Conservation (phyloP, 2,797 vertebrate species). For the Triplophysa yarkandensis region DNA sequence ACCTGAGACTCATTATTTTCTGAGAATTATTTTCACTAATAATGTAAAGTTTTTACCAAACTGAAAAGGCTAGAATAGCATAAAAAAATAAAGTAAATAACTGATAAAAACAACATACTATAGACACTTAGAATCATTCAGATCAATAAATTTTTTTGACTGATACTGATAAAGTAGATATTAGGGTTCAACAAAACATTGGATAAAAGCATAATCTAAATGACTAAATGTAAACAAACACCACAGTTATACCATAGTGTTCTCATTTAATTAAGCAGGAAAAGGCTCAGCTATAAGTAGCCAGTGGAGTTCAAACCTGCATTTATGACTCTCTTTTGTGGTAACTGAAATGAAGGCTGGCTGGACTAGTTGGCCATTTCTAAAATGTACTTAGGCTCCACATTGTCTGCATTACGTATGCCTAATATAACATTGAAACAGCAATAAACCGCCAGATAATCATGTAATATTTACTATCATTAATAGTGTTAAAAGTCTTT, state of each 20-base stretch:
- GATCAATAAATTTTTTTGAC: too few relatives aligned
- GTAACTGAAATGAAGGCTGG: slow-evolving; percentile 17
- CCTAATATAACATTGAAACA: neutral
- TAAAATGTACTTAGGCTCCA: slow-evolving; percentile 2
- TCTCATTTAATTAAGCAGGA: neutral
- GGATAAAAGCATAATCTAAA: too few relatives aligned
- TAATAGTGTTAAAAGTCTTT: neutral
- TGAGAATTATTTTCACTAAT: too few relatives aligned
- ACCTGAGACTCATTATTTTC: neutral
- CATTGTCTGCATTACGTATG: neutral
- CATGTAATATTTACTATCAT: slow-evolving; percentile 4
- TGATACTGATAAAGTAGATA: neutral
- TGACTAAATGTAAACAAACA: too few relatives aligned
- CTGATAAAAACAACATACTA: too few relatives aligned
- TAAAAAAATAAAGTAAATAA: too few relatives aligned
- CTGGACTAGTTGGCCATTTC: slow-evolving; percentile 22
- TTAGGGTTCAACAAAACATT: neutral
- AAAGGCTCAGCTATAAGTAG: slow-evolving; percentile 10
- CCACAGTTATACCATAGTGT: neutral
- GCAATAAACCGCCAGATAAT: neutral
- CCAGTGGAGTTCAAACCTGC: neutral
- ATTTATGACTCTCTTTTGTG: slow-evolving; percentile 26
- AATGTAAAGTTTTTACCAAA: neutral
- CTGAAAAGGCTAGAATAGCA: too few relatives aligned
- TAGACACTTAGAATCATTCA: too few relatives aligned